phyloP scores from a whole-genome alignment of 1,140 invertebrate species.

The Lepidostoma basale region DNA sequence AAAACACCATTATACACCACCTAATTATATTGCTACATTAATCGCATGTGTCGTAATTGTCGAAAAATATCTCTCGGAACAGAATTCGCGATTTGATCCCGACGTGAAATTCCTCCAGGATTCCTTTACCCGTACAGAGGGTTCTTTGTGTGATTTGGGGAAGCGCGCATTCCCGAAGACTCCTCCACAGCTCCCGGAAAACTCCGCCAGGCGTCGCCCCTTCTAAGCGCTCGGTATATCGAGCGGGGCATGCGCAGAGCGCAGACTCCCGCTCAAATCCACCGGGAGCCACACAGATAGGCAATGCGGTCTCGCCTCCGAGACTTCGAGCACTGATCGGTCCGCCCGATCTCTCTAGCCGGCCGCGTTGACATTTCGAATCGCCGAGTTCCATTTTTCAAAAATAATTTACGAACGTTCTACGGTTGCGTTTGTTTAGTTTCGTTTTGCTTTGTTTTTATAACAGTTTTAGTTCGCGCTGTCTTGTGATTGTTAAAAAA shows the following conservation, averaged over 20 bases:
- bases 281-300: neutral
- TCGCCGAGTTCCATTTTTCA: neutral
- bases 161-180: neutral
- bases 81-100: too few species aligned
- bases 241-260: constrained; percentile 38
- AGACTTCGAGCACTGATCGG: neutral
- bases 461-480: too few species aligned
- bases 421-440: too few species aligned
- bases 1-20: too few species aligned
- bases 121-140: too few species aligned
- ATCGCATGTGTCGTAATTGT: too few species aligned
- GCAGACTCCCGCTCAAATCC: neutral
- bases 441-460: too few species aligned
- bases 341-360: neutral
- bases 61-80: too few species aligned
- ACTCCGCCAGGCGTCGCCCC: neutral
- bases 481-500: too few species aligned
- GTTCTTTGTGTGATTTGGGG: neutral
- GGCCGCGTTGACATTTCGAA: neutral
- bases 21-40: too few species aligned
- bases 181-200: neutral
- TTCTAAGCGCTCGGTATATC: constrained; percentile 20
- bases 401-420: too few species aligned
- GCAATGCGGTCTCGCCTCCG: neutral
- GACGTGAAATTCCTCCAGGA: too few species aligned